Evolutionary conservation across 2,113 vertebrate genomes (phyloP).

Genomic region (Corvus cornix): DNA sequence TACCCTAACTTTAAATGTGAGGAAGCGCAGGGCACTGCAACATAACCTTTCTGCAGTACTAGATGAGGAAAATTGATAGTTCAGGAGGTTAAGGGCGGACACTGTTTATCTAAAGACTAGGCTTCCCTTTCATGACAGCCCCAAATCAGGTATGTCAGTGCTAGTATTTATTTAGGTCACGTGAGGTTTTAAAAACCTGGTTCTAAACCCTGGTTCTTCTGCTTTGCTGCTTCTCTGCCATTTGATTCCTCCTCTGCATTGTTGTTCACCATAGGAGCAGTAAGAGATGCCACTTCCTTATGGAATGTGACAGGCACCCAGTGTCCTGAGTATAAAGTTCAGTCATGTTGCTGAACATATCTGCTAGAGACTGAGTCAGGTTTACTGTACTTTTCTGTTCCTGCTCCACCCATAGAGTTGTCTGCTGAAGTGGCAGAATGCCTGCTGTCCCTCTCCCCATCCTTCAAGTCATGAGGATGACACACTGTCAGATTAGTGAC

Average conservation of each 20-base stretch:
- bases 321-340: not conserved
- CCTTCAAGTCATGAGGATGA: not conserved
- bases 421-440: constrained; percentile 39
- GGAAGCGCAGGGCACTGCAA: constrained; percentile 69
- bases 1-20: constrained; percentile 75
- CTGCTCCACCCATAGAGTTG: not conserved
- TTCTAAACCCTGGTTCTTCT: not conserved
- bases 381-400: not conserved
- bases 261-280: not conserved
- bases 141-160: not conserved
- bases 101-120: constrained; percentile 17
- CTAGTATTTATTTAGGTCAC: not conserved
- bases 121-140: not conserved
- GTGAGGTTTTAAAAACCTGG: not conserved
- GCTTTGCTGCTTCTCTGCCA: not conserved
- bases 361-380: constrained; percentile 1
- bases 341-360: not conserved
- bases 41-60: constrained; percentile 47
- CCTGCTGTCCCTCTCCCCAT: not conserved
- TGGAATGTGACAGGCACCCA: not conserved
- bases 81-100: constrained; percentile 5
- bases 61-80: not conserved
- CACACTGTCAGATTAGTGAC: not conserved
- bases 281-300: not conserved
- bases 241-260: not conserved